These are phyloP conservation scores for Drosophila suzukii DNA, from an alignment of 1,140 invertebrate species.

Conservation along the genomic window DNA sequence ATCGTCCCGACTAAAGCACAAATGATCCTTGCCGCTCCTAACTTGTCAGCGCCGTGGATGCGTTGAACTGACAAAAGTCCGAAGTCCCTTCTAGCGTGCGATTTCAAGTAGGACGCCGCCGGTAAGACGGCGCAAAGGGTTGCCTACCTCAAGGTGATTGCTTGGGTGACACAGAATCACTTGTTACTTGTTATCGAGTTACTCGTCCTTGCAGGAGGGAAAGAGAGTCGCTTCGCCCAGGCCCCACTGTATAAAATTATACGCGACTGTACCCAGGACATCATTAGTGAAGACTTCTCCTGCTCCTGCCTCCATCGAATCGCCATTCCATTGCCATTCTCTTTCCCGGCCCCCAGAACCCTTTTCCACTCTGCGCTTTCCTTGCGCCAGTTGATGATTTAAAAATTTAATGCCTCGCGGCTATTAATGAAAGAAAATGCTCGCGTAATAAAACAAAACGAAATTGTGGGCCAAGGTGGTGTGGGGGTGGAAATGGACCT, in stretches of 20 bases:
- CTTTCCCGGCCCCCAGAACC: constrained; percentile 1
- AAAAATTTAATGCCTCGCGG: constrained; percentile 80
- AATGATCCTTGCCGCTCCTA: background rate
- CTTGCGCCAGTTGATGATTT: constrained; percentile 61
- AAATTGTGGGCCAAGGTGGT: constrained; percentile 24
- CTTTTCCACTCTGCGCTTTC: constrained; percentile 17
- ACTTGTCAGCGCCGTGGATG: background rate
- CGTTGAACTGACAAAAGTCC: background rate
- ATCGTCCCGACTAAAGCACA: background rate
- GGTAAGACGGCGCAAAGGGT: background rate
- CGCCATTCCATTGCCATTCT: constrained; percentile 12
- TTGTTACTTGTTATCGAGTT: constrained; percentile 1
- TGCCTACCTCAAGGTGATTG: constrained; percentile 5
- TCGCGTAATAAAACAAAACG: constrained; percentile 80
- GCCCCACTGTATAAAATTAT: constrained; percentile 30
- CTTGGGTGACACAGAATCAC: background rate
- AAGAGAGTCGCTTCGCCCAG: background rate
- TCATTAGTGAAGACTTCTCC: constrained; percentile 41
- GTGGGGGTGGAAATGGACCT: constrained; percentile 10
- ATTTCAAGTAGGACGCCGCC: background rate
- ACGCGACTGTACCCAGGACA: constrained; percentile 59
- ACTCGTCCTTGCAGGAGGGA: background rate
- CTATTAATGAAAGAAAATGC: constrained; percentile 81
- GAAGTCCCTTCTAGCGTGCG: background rate
- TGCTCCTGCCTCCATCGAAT: constrained; percentile 9